phyloP scores from a whole-genome alignment of 2,113 vertebrate species.

The Proteles cristata region DNA sequence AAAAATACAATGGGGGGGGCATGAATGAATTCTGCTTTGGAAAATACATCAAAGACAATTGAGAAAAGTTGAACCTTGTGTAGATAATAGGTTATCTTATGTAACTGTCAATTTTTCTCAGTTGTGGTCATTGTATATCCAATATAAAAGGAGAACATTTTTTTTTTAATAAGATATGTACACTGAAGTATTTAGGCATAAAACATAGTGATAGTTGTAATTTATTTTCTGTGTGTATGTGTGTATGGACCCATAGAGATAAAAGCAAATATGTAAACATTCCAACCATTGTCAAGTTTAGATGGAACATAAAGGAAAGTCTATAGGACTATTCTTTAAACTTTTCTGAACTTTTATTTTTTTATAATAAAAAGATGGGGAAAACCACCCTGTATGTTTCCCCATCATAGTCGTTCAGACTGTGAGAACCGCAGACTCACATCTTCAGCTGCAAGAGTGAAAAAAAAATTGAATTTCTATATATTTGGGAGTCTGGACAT shows the following conservation, averaged over 20 bases:
- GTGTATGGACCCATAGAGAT: background rate
- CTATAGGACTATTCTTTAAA: background rate
- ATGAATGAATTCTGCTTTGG: background rate
- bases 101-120: background rate
- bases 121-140: background rate
- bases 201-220: background rate
- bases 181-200: background rate
- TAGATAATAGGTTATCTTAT: background rate
- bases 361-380: background rate
- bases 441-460: background rate
- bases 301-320: background rate
- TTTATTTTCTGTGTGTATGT: background rate
- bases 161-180: background rate
- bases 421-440: accelerated
- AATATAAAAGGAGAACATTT: background rate
- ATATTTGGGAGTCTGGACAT: background rate
- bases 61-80: background rate
- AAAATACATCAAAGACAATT: background rate
- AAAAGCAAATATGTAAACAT: background rate
- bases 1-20: background rate
- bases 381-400: background rate
- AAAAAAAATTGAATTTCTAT: background rate
- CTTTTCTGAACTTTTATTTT: background rate
- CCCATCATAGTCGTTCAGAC: background rate
- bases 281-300: background rate